Base-by-base conservation (phyloP, 2,797 vertebrate species). In the Columba guinea region DNA sequence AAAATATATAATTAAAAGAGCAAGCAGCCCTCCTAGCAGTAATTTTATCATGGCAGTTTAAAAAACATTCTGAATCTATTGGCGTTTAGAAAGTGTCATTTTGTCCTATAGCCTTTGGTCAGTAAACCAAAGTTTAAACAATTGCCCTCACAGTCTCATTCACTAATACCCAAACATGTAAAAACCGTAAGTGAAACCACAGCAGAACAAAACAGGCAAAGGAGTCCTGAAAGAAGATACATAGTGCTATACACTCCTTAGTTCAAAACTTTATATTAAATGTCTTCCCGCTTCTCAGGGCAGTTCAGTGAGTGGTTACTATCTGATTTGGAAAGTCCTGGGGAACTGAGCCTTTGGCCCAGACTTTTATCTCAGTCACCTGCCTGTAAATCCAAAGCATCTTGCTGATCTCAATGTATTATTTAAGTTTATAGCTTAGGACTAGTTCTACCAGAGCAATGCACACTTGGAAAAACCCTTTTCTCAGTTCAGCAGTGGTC, bases 1-100 rank as follows among this genome's bases (percentile, higher is more conserved):
- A 85, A 93, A 95, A 96, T 88, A 91, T 35, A 71, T 70, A 89
- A 88, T 79, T 95, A 93, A 93, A 95, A 73, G 64, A 92, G 49
- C 59, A 62, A 94, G 56, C 46, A 89, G 77, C 37, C 35, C 58
- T 89, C 78, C 82, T 75, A 94, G 79, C 22, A 83, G 44, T 13
- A 69, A 56, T 91, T 84, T 78, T 65, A 73, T 89, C 70, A 53
- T 28, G 35, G 28, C 46, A 73, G 13, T 73, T 52, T 67, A 74
- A 78, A 94, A 90, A 48, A 48, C 14, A 15, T 10, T 41, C 56
- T 23, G 68, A 90, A 77, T 94, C 82, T 88, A 81, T 23, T 81
- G 65, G 59, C 86, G 90, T 82, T 80, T 86, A 68, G 24, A 46
- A 79, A 75, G 39, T 27, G 53, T 65, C 27, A 70, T 81, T 95